Evolutionary conservation across 2,888 invertebrate species (phyloP).

Genomic region (Drosophila ezoana): DNA sequence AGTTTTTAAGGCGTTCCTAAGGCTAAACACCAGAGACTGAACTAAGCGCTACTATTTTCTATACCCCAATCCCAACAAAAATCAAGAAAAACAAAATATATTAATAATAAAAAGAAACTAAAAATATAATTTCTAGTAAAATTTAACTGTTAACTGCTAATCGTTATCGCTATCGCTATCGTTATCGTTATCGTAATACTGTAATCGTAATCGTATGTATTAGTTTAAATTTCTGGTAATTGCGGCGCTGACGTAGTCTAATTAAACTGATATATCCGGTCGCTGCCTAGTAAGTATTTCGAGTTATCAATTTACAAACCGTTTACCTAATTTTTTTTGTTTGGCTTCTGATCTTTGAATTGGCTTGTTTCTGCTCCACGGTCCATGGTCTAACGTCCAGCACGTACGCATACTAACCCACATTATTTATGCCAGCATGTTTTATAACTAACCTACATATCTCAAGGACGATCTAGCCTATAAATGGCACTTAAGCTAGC

Average conservation of each 20-base stretch:
- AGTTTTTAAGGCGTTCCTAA: slow-evolving; percentile 68
- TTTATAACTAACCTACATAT: slow-evolving; percentile 22
- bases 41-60: slow-evolving; percentile 59
- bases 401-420: slow-evolving; percentile 44
- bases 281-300: slow-evolving; percentile 55
- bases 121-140: slow-evolving; percentile 21
- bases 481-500: not conserved
- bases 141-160: slow-evolving; percentile 33
- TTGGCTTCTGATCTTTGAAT: slow-evolving; percentile 45
- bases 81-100: slow-evolving; percentile 11
- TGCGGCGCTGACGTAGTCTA: slow-evolving; percentile 46
- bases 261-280: slow-evolving; percentile 36
- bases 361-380: slow-evolving; percentile 44
- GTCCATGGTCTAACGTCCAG: slow-evolving; percentile 31
- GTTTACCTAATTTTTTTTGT: slow-evolving; percentile 14
- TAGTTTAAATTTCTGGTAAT: slow-evolving; percentile 47
- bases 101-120: slow-evolving; percentile 2
- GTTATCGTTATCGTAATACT: slow-evolving; percentile 8
- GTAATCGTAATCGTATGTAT: slow-evolving; percentile 23
- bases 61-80: slow-evolving; percentile 11
- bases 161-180: slow-evolving; percentile 17
- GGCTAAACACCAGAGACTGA: slow-evolving; percentile 77
- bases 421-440: slow-evolving; percentile 5
- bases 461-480: not conserved
- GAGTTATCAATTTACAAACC: slow-evolving; percentile 29